Conservation (phyloP, 2,797 vertebrate species). For the Enteromius unitaeniatus region DNA sequence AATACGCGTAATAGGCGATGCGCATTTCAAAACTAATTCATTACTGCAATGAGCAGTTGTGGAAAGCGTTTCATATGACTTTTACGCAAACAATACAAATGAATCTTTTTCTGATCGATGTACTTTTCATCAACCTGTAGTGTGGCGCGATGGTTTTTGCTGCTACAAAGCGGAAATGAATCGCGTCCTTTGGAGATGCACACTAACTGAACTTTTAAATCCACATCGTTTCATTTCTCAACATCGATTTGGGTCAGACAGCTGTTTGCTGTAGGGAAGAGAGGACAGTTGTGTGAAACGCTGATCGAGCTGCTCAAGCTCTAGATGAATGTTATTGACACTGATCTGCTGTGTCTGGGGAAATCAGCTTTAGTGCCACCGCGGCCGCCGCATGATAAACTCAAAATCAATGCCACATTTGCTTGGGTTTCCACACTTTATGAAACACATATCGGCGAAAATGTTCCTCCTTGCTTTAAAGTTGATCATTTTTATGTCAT, state of each 20-base stretch:
- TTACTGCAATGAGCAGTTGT: background rate
- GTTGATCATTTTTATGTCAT: conserved; percentile 78
- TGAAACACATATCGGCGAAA: conserved; percentile 77
- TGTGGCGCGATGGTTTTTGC: background rate
- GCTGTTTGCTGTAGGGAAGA: conserved; percentile 81
- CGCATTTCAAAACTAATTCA: background rate
- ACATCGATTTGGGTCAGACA: conserved; percentile 68
- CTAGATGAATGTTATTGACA: conserved; percentile 87
- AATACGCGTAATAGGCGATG: background rate
- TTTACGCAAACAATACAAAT: background rate
- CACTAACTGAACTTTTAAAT: conserved; percentile 29
- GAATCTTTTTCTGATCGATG: background rate
- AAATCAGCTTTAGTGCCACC: conserved; percentile 83
- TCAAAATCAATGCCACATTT: conserved; percentile 86
- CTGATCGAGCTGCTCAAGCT: conserved; percentile 77
- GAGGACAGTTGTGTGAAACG: conserved; percentile 80
- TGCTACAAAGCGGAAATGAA: too few species aligned
- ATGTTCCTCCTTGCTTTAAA: conserved; percentile 71
- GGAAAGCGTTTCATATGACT: background rate
- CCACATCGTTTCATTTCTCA: conserved; percentile 34
- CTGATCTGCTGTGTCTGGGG: conserved; percentile 85
- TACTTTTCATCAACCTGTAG: background rate
- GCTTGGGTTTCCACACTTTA: conserved; percentile 77
- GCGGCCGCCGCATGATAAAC: conserved; percentile 78
- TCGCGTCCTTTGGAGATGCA: conserved; percentile 4